Evolutionary conservation across 2,797 vertebrate species (phyloP), one percentile per base, ranked within the genome.

Genomic region (Dendrocincla fuliginosa): DNA sequence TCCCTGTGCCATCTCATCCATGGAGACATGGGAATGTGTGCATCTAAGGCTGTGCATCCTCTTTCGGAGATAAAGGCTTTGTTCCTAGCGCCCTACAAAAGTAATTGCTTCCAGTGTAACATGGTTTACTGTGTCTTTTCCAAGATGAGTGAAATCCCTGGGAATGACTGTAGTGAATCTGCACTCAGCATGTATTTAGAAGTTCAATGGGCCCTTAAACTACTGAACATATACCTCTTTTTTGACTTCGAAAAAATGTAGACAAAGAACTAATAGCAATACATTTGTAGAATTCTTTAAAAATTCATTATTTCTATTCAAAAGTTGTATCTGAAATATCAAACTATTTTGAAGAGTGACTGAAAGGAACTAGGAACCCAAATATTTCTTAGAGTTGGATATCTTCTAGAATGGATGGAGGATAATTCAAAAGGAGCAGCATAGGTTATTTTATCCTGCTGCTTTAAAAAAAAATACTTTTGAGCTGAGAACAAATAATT

Each of bases 1-100:
- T 50, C 25, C 5, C 25, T 27, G 2, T 3, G 13, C 35, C 2
- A 0, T 10, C 22, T 49, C 53, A 33, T 30, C 2, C 1, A 12
- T 6, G 23, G 6, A 44, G 49, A 53, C 11, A 3, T 2, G 47
- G 33, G 13, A 35, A 3, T 4, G 6, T 16, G 27, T 47, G n/a
- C 75, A 11, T 12, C 22, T 20, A 32, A 28, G 37, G 19, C 28
- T 49, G 5, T 4, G 17, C 27, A 9, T 49, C 37, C 63, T 76
- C 32, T 9, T 65, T 28, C 32, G 25, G 24, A 30, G 4, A 35
- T 0, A 35, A 28, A 55, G 79, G n/a, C 22, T 22, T 56, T 13
- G 5, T 24, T 78, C n/a, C 10, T 23, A 17, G 13, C 15, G 32
- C 28, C 79, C 37, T 39, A 8, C 49, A 27, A 20, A n/a, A 74